Evolutionary conservation across 2,888 invertebrate genomes (phyloP).

Genomic region (Zele albiditarsus): DNA sequence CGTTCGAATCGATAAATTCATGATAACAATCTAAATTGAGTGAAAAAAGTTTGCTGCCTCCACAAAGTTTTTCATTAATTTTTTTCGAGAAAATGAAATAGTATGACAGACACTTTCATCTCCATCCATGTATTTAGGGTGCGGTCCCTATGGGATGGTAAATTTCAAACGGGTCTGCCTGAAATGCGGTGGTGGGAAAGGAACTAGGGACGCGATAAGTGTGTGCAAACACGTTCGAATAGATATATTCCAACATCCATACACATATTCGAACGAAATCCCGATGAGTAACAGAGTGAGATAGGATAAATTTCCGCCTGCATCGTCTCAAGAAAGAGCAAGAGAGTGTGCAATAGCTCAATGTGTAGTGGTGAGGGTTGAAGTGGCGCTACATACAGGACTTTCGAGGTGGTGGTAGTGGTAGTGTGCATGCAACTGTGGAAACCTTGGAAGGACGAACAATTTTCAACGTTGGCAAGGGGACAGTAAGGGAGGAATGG

Average conservation of each 20-base stretch:
- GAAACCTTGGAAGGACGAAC: slow-evolving; percentile 30
- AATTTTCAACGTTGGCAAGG: slow-evolving; percentile 10
- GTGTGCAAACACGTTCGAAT: background rate
- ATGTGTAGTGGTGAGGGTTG: slow-evolving; percentile 39
- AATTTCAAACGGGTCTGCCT: slow-evolving; percentile 65
- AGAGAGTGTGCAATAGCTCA: slow-evolving; percentile 23
- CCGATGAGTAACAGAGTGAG: slow-evolving; percentile 37
- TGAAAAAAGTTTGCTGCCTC: background rate
- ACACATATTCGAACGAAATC: background rate
- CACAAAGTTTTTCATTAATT: background rate
- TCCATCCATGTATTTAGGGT: slow-evolving; percentile 71
- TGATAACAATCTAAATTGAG: background rate
- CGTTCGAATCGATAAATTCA: background rate
- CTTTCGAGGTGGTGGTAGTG: slow-evolving; percentile 41
- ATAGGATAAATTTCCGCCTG: slow-evolving; percentile 41
- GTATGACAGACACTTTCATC: background rate
- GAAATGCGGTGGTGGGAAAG: slow-evolving; percentile 48
- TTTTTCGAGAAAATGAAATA: too few relatives aligned
- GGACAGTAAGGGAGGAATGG: slow-evolving; percentile 34
- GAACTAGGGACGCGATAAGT: background rate
- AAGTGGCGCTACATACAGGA: slow-evolving; percentile 42
- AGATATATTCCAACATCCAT: slow-evolving; percentile 11
- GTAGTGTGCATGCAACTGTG: slow-evolving; percentile 43
- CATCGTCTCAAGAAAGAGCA: slow-evolving; percentile 46
- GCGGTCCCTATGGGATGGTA: slow-evolving; percentile 65